These are phyloP conservation scores for Leucoptera coffeella DNA, from an alignment of 2,888 invertebrate species.

Conservation along the genomic window DNA sequence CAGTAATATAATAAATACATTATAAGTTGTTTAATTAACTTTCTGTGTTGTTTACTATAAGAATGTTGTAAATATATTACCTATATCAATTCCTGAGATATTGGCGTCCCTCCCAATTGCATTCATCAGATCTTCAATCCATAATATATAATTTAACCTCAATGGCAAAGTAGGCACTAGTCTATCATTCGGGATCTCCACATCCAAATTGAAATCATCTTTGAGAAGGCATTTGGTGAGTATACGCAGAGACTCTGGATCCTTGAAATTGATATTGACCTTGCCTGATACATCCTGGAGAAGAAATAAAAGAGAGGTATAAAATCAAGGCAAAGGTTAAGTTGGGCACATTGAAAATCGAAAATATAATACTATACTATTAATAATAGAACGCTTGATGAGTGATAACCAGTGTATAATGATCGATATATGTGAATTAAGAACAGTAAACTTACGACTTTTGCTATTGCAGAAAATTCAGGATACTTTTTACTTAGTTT, in stretches of 20 bases:
- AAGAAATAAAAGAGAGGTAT: neutral
- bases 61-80: no score
- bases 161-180: conserved; percentile 91
- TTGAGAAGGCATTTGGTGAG: conserved; percentile 76
- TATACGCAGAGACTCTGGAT: conserved; percentile 66
- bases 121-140: conserved; percentile 69
- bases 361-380: no score
- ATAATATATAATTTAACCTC: conserved; percentile 89
- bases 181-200: conserved; percentile 73
- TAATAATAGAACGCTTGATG: no score
- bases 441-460: conserved; percentile 44
- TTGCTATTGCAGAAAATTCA: conserved; percentile 68
- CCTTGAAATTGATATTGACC: conserved; percentile 76
- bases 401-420: no score
- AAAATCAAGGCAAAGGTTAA: neutral
- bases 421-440: no score
- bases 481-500: conserved; percentile 67
- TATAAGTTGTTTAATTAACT: no score
- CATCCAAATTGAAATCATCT: conserved; percentile 76
- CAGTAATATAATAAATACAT: no score
- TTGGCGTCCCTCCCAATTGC: conserved; percentile 17
- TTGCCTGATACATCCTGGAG: conserved; percentile 70
- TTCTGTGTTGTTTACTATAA: no score
- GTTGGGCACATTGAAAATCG: neutral
- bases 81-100: conserved; percentile 75